These are phyloP conservation scores for Rhineura floridana DNA, from an alignment of 2,113 vertebrate species.

Conservation along the genomic window DNA sequence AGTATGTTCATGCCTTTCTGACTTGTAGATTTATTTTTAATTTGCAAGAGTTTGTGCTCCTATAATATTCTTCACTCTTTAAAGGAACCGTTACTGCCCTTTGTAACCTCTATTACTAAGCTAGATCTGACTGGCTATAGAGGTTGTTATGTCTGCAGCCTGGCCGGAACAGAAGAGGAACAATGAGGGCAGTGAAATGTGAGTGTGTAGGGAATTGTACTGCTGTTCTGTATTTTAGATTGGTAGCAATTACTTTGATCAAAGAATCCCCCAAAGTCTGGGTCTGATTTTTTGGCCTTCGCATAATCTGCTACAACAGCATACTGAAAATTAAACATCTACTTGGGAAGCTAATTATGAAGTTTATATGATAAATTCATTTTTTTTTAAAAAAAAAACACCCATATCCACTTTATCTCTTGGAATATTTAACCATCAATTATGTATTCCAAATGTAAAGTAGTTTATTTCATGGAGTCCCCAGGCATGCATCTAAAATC, in stretches of 20 bases:
- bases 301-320: conserved; percentile 30
- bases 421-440: conserved; percentile 45
- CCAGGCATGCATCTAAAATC: conserved; percentile 14
- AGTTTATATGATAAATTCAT: conserved; percentile 29
- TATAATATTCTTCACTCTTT: neutral
- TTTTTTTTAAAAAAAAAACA: neutral
- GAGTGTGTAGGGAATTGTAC: neutral
- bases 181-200: neutral
- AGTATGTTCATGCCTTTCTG: neutral
- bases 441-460: conserved; percentile 29
- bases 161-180: conserved; percentile 8
- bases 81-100: neutral
- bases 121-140: neutral
- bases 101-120: neutral
- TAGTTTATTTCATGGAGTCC: conserved; percentile 34
- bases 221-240: conserved; percentile 44
- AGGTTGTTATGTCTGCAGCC: neutral
- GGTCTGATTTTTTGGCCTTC: conserved; percentile 39
- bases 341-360: conserved; percentile 33
- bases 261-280: conserved; percentile 29
- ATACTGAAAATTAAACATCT: conserved; percentile 5
- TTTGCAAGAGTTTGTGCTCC: neutral
- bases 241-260: conserved; percentile 51
- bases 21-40: neutral
- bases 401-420: conserved; percentile 11